Evolutionary conservation across 1,140 invertebrate species (phyloP).

Genomic region (Heterodera carotae): DNA sequence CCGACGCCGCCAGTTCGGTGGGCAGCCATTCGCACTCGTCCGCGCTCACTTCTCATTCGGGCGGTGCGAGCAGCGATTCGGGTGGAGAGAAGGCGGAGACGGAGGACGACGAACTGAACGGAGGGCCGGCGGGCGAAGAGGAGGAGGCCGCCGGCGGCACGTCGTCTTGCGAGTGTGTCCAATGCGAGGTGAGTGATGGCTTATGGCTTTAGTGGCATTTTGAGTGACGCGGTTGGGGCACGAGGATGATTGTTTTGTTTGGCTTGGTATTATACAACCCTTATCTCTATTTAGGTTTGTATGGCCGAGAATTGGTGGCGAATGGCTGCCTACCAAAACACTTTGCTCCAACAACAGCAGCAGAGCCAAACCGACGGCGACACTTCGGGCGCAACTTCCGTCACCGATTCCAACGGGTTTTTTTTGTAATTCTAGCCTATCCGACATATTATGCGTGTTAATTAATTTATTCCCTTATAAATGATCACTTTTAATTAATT

Average conservation of each 20-base stretch:
- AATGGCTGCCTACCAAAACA: slow-evolving; percentile 31
- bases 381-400: background rate
- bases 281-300: slow-evolving; percentile 28
- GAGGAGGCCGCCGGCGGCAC: background rate
- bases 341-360: slow-evolving; percentile 21
- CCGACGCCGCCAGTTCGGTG: background rate
- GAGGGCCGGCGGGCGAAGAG: background rate
- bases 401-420: background rate
- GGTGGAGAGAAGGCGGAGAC: slow-evolving; percentile 9
- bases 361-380: background rate
- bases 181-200: slow-evolving; percentile 29
- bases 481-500: too few species aligned
- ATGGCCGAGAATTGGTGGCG: slow-evolving; percentile 33
- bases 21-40: background rate
- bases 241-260: slow-evolving; percentile 22
- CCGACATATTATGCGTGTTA: too few species aligned
- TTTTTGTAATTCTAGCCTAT: too few species aligned
- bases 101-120: slow-evolving; percentile 13
- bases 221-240: too few species aligned
- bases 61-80: background rate
- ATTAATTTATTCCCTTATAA: too few species aligned
- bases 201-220: background rate
- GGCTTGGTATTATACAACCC: too few species aligned
- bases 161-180: slow-evolving; percentile 28
- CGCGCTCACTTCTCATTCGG: background rate